phyloP scores from a whole-genome alignment of 2,113 vertebrate species.

The human (Homo sapiens) region DNA sequence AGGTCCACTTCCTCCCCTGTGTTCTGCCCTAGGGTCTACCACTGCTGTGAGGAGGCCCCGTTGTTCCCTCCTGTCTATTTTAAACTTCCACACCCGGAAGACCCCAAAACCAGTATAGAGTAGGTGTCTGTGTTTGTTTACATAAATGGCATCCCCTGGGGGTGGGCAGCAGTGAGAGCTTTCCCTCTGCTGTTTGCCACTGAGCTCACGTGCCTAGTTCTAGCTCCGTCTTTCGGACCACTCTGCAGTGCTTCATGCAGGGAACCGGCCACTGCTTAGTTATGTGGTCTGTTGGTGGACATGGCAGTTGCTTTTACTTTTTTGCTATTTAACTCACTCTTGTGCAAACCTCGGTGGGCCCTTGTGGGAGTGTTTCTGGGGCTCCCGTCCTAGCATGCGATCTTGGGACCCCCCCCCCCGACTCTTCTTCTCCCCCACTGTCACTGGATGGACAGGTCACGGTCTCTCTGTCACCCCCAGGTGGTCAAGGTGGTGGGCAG shows the following conservation, averaged over 20 bases:
- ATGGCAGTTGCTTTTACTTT: not conserved
- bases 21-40: not conserved
- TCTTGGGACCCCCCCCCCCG: rapidly evolving
- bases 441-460: not conserved
- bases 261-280: rapidly evolving
- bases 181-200: not conserved
- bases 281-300: no score
- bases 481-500: conserved; percentile 97
- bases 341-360: not conserved
- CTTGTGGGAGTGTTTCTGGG: rapidly evolving
- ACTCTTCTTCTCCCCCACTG: rapidly evolving
- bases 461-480: conserved; percentile 79
- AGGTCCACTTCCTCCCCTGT: not conserved
- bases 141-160: not conserved
- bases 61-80: not conserved
- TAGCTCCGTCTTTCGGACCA: not conserved
- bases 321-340: not conserved
- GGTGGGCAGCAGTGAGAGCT: not conserved
- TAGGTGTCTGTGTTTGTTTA: not conserved
- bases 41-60: not conserved
- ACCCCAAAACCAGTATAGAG: not conserved
- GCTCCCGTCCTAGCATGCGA: rapidly evolving
- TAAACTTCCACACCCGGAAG: not conserved
- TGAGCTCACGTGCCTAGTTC: no score
- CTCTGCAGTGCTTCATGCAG: not conserved